Base-by-base conservation (phyloP, 2,888 invertebrate genomes). In the Phengaris arion region DNA sequence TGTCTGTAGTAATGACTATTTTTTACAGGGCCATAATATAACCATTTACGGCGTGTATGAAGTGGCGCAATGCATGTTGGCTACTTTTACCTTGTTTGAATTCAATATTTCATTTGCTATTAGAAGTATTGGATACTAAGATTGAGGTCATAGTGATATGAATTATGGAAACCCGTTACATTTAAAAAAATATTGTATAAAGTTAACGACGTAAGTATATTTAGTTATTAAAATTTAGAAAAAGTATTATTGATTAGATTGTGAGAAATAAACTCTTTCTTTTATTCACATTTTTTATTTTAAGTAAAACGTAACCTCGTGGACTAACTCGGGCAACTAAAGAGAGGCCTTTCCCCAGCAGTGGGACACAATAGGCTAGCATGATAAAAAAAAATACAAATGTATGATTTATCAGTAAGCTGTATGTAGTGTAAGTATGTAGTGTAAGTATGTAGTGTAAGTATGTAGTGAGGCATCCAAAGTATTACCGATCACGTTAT, bases 1-100 rank as follows among this genome's bases (percentile, higher is more conserved):
- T 13, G 45, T 22, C 2, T 12, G 64, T 4, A 45, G 12, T 69
- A 46, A 51, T 12, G 22, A 22, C 9, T 35, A 22, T 52, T 70
- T 70, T 70, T 70, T 9, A 15, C 15, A 15, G 48, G 59, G 59
- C 59, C 10, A 22, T n/a, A 15, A 70, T 12, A 70, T 22, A n/a
- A 70, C 51, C 35, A 70, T 70, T 35, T 70, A 70, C 51, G 12
- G 70, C 51, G 15, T 35, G 46, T 46, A n/a, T 48, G n/a, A 35
- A 64, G 45, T 68, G 68, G 13, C 35, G 68, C 46, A 68, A 46
- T 70, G 22, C 35, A 22, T 59, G 59, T 59, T 59, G 59, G 59
- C 59, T 22, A 59, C 59, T 59, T 59, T 59, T 12, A 59, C 22
- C 52, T 59, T 7, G 9, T 7, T 57, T 57, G 0, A 7, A 57